Evolutionary conservation across 2,113 vertebrate genomes (phyloP).

Genomic region (Apodemus sylvaticus): DNA sequence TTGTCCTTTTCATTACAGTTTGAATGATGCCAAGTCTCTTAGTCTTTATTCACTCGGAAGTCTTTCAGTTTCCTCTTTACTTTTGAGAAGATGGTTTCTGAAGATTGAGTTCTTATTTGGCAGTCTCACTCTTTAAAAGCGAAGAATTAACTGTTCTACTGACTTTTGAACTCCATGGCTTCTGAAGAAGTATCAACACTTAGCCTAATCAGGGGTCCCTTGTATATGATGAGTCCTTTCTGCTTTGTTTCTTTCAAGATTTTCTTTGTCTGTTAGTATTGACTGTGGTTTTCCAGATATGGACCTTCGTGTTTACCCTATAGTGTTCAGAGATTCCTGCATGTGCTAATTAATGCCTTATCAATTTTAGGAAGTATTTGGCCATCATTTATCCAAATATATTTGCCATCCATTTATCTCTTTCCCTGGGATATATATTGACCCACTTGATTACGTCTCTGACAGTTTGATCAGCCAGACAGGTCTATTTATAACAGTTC

Average conservation of each 20-base stretch:
- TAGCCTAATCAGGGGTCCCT: not conserved
- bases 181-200: not conserved
- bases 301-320: not conserved
- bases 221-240: not conserved
- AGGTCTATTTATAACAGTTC: not conserved
- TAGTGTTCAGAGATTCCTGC: not conserved
- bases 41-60: not conserved
- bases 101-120: not conserved
- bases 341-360: not conserved
- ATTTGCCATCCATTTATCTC: not conserved
- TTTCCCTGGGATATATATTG: not conserved
- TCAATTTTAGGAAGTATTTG: not conserved
- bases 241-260: not conserved
- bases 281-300: not conserved
- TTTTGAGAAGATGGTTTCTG: not conserved
- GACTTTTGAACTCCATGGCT: not conserved
- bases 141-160: not conserved
- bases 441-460: not conserved
- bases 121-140: not conserved
- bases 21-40: not conserved
- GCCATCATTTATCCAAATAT: not conserved
- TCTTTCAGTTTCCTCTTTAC: not conserved
- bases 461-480: not conserved
- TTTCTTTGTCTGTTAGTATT: not conserved
- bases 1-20: not conserved